Evolutionary conservation across 2,113 vertebrate genomes (phyloP).

Genomic region (Osmerus mordax): DNA sequence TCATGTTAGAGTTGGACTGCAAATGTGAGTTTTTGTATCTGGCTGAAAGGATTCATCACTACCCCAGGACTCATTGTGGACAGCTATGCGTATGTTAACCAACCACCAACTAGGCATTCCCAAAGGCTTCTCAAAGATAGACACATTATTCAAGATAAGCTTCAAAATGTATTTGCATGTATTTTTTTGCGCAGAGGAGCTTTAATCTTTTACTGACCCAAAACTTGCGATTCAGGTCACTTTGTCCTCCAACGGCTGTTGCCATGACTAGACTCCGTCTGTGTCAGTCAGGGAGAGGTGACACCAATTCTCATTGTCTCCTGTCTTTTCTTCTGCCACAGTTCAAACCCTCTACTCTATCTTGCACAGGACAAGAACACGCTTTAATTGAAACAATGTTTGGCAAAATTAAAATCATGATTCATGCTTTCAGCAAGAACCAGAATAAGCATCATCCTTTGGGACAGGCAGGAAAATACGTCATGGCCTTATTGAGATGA

Average conservation of each 20-base stretch:
- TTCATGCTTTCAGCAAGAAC: too few species aligned
- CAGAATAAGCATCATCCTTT: too few species aligned
- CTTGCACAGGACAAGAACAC: too few species aligned
- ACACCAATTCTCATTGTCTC: neutral
- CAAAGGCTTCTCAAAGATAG: constrained; percentile 10
- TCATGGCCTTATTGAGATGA: neutral
- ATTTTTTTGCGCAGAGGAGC: constrained; percentile 27
- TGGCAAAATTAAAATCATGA: too few species aligned
- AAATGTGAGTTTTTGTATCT: too few species aligned
- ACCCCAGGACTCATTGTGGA: neutral
- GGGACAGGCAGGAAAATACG: neutral
- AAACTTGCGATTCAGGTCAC: constrained; percentile 50
- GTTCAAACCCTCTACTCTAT: neutral
- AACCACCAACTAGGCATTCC: neutral
- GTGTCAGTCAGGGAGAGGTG: neutral
- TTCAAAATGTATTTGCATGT: constrained; percentile 18
- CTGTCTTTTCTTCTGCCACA: neutral
- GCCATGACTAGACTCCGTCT: constrained; percentile 8
- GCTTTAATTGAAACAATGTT: too few species aligned
- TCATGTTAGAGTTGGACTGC: too few species aligned
- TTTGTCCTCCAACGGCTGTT: constrained; percentile 44
- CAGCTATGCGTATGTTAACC: neutral
- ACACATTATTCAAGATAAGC: neutral
- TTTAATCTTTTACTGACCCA: constrained; percentile 53
- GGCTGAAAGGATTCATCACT: neutral